Evolutionary conservation across 1,140 invertebrate genomes (phyloP).

Genomic region (Palaemon carinicauda): DNA sequence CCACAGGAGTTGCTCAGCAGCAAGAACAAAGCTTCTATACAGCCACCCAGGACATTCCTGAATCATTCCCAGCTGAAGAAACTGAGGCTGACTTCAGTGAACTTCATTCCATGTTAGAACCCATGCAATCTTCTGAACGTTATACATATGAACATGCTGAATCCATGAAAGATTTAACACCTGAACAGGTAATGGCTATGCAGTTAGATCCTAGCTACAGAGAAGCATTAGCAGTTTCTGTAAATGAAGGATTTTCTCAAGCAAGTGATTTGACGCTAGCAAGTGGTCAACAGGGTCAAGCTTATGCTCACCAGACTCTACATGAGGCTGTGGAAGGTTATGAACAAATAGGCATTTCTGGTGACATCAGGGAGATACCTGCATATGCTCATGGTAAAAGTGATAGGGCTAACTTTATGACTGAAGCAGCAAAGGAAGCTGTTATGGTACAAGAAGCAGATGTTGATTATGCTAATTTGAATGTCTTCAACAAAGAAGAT

Average conservation of each 20-base stretch:
- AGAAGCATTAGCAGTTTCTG: slow-evolving; percentile 34
- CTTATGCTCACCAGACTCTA: slow-evolving; percentile 25
- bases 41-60: slow-evolving; percentile 32
- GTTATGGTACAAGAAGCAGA: slow-evolving; percentile 50
- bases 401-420: slow-evolving; percentile 40
- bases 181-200: slow-evolving; percentile 38
- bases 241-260: slow-evolving; percentile 20
- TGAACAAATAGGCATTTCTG: slow-evolving; percentile 41
- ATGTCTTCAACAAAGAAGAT: slow-evolving; percentile 46
- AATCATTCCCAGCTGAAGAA: slow-evolving; percentile 20
- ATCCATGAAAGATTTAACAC: slow-evolving; percentile 11
- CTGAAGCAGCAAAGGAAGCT: slow-evolving; percentile 40
- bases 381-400: slow-evolving; percentile 40
- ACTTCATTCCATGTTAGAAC: slow-evolving; percentile 53
- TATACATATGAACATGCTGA: slow-evolving; percentile 42
- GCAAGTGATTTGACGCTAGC: slow-evolving; percentile 27
- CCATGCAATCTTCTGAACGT: slow-evolving; percentile 28
- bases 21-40: slow-evolving; percentile 42
- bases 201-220: slow-evolving; percentile 40
- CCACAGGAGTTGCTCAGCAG: slow-evolving; percentile 47
- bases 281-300: slow-evolving; percentile 47
- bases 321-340: slow-evolving; percentile 43
- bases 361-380: slow-evolving; percentile 41
- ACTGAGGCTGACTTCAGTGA: slow-evolving; percentile 57
- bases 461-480: slow-evolving; percentile 50